Base-by-base conservation (phyloP, 2,888 invertebrate genomes). In the Tolmerus cingulatus region DNA sequence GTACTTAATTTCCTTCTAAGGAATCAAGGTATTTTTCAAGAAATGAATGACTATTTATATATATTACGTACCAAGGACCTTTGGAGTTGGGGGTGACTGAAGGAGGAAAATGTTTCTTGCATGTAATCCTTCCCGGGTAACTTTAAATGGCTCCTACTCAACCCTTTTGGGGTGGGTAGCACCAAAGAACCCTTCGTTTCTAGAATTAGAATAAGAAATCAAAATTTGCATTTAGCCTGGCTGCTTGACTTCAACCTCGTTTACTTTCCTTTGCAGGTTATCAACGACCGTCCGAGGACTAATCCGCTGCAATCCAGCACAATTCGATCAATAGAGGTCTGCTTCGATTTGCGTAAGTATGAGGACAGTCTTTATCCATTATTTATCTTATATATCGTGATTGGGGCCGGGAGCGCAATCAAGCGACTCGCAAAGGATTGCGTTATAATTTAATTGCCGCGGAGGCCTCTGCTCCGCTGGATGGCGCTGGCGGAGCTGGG, bases 341-440 rank as follows among this genome's bases (percentile, higher is more conserved):
- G 23, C 43, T 78, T 78, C 40, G 78, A 78, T 78, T 78, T 78
- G 43, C 43, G 78, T 78, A 78, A 78, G 78, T 78, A 78, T n/a
- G 7, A 40, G 19, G 14, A 4, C 34, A 37, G 40, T 77, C 37
- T 40, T 37, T n/a, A 12, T 12, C 30, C 34, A 9, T 77, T 19
- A 77, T 77, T 34, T 34, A 77, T 77, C 14, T 77, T 51, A 51
- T 51, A 51, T 2, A 51, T 43, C 9, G n/a, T 51, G 7, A n/a
- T n/a, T 51, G n/a, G 30, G 34, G n/a, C 30, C 8, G 19, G 46
- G 43, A 43, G 43, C 19, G 78, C 43, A 78, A 78, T 78, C 79
- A 81, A 55, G 16, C 51, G 19, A 19, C 40, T 12, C n/a, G 57
- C n/a, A 77, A 81, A 51, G 79, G 55, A 81, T 81, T 81, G 30